A percentile compares a stretch with the other conserved stretches of the same genome.
phyloP scores from a whole-genome alignment of 1,140 invertebrate genomes.

The Drosophila teissieri region DNA sequence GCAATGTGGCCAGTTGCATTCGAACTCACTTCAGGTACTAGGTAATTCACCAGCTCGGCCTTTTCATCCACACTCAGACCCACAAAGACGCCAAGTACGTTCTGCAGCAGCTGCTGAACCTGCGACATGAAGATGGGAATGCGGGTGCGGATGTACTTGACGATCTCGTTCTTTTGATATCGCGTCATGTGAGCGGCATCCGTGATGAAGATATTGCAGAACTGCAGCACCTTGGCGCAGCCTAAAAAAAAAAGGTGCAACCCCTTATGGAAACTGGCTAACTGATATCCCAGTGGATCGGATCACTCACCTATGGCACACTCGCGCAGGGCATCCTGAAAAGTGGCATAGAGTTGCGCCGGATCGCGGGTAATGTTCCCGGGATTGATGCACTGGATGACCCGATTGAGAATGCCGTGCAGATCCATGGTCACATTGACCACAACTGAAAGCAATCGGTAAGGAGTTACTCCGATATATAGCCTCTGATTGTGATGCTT shows the following conservation, averaged over 20 bases:
- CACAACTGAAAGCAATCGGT: conserved; percentile 85
- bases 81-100: conserved; percentile 86
- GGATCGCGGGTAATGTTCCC: conserved; percentile 85
- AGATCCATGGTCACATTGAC: conserved; percentile 87
- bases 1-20: too few relatives aligned
- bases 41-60: conserved; percentile 87
- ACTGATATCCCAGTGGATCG: background rate
- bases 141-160: conserved; percentile 88
- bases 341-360: conserved; percentile 86
- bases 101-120: conserved; percentile 86
- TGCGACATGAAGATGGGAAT: conserved; percentile 88
- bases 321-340: conserved; percentile 87
- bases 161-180: conserved; percentile 88
- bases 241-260: conserved; percentile 52
- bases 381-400: conserved; percentile 86
- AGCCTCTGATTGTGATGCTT: conserved; percentile 64
- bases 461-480: background rate
- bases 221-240: conserved; percentile 86
- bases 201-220: conserved; percentile 88
- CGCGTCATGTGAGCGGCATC: conserved; percentile 86
- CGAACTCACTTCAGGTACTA: conserved; percentile 87
- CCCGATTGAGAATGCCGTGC: conserved; percentile 86
- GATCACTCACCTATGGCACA: conserved; percentile 86
- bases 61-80: conserved; percentile 86
- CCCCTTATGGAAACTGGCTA: background rate